Base-by-base conservation (phyloP, 2,113 vertebrate genomes). In the Pungitius pungitius region DNA sequence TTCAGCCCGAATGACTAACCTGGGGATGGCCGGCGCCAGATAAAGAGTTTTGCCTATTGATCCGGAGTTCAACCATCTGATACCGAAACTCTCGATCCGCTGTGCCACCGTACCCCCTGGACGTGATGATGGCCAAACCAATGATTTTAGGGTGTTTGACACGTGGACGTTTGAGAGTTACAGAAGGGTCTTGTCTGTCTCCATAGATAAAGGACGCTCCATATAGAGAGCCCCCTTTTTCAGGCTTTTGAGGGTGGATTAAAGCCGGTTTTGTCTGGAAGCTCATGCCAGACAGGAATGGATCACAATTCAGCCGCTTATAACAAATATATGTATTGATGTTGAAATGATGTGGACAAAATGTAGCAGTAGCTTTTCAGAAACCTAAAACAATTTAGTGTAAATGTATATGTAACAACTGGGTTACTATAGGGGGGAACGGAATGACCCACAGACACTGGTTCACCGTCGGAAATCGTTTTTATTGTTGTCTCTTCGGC, bases 1-100 rank as follows among this genome's bases (percentile, higher is more conserved):
- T 39, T 58, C 45, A 73, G 69, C 57, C n/a, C 56, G 69, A 73
- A 75, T 52, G 45, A 80, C 57, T 30, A 64, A 75, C 78, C 81
- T 69, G 70, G 52, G 63, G 26, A 49, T 65, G 51, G 73, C 42
- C 68, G 56, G 64, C 52, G 67, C 33, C 74, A 52, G 40, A 75
- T 73, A 17, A 70, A 40, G 35, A 71, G 27, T 14, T 58, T 13
- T 27, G 57, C 24, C 18, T 40, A 40, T 35, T 66, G 59, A 55
- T 57, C n/a, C 40, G 12, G 20, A 42, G 1, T 60, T 30, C 17
- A 24, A 33, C 61, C 18, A 69, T 30, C 18, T 55, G 54, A 54
- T 60, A 45, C 18, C 45, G 30, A 63, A 42, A 56, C 33, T 67
- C 47, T 81, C 42, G 49, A 62, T 45, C 0, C 14, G 12, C 52